These are phyloP conservation scores for Conger conger DNA, from an alignment of 2,113 vertebrate species.

Conservation along the genomic window DNA sequence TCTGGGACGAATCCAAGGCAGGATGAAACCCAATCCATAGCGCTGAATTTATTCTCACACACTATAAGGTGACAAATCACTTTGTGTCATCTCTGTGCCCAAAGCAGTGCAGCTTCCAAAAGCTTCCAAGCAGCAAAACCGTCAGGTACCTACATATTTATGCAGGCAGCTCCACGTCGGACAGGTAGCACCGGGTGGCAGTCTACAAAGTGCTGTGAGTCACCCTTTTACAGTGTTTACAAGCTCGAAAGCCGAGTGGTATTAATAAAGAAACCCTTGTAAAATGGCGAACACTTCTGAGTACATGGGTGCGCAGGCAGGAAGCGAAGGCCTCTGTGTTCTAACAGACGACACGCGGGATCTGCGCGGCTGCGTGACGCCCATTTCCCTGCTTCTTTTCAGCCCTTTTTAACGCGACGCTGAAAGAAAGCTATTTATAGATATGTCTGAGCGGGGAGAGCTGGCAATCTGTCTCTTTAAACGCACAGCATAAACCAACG, in stretches of 20 bases:
- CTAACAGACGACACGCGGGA: background rate
- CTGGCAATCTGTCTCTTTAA: background rate
- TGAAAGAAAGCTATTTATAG: background rate
- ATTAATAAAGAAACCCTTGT: background rate
- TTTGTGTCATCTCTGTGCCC: background rate
- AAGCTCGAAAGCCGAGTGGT: background rate
- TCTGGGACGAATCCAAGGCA: background rate
- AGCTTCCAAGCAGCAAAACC: background rate
- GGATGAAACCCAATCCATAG: background rate
- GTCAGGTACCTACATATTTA: background rate
- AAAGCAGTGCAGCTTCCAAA: background rate
- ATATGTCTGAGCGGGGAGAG: background rate
- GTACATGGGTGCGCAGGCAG: background rate
- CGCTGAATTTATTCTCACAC: background rate
- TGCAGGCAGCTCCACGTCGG: background rate
- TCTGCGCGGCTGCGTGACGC: background rate
- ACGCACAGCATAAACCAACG: background rate
- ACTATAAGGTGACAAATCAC: conserved; percentile 1
- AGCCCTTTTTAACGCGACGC: background rate
- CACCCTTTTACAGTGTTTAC: background rate
- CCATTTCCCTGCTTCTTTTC: background rate
- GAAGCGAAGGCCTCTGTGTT: background rate
- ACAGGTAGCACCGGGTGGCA: background rate
- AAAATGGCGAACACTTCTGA: background rate
- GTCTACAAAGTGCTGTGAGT: background rate